Conservation (phyloP, 2,888 invertebrate species). For the Papilio gigon region DNA sequence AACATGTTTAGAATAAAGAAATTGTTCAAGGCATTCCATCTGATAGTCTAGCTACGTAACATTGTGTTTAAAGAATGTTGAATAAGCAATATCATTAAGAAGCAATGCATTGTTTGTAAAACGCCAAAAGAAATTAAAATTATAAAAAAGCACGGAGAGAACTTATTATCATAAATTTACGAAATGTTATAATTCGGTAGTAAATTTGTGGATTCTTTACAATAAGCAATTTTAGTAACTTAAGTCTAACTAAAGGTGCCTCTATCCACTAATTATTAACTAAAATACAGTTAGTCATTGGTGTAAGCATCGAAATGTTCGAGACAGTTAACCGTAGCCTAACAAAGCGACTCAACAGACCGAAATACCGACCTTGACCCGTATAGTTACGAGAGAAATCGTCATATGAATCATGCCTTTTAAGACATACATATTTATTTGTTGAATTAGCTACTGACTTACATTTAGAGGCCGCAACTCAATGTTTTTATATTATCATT, state of each 20-base stretch:
- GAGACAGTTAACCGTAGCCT: slow-evolving; percentile 49
- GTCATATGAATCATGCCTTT: slow-evolving; percentile 62
- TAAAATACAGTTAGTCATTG: slow-evolving; percentile 47
- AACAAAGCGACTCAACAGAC: slow-evolving; percentile 40
- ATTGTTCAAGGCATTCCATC: not conserved
- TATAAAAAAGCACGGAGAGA: not conserved
- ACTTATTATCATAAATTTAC: not conserved
- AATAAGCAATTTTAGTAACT: not conserved
- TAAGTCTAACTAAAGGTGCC: slow-evolving; percentile 41
- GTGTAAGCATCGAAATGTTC: slow-evolving; percentile 42
- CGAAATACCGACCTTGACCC: slow-evolving; percentile 72
- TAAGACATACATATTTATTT: slow-evolving; percentile 47
- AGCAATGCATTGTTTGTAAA: not conserved
- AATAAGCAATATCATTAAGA: not conserved
- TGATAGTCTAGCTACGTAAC: not conserved
- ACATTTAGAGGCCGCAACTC: slow-evolving; percentile 34
- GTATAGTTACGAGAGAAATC: slow-evolving; percentile 70
- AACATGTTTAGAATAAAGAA: slow-evolving; percentile 9
- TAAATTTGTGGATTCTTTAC: not conserved
- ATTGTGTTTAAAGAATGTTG: not conserved
- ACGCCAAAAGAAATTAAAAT: not conserved
- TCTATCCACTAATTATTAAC: slow-evolving; percentile 45
- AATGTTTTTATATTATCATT: slow-evolving; percentile 27
- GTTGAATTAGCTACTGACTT: slow-evolving; percentile 46
- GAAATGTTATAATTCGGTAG: not conserved